Evolutionary conservation across 2,797 vertebrate genomes (phyloP).

Genomic region (Graptemys geographica): DNA sequence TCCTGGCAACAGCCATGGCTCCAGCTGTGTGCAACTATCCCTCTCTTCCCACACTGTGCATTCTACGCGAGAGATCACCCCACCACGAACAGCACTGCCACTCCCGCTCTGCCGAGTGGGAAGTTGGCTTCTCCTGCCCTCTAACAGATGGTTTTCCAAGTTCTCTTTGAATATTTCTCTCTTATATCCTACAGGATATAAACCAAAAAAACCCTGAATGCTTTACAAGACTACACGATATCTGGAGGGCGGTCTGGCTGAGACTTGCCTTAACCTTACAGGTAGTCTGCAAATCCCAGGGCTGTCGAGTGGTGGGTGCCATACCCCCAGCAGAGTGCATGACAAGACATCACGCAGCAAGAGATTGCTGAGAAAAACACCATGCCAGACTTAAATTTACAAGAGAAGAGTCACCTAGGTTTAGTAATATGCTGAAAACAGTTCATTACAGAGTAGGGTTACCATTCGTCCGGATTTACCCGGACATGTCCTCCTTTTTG

Average conservation of each 20-base stretch:
- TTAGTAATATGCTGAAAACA: background rate
- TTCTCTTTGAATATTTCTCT: background rate
- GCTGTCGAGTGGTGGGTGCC: background rate
- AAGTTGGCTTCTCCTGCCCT: background rate
- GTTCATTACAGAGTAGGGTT: background rate
- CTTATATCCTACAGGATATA: background rate
- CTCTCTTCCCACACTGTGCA: background rate
- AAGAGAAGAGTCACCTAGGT: background rate
- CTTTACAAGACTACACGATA: constrained; percentile 13
- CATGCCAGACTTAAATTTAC: background rate
- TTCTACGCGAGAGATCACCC: background rate
- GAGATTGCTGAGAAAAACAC: background rate
- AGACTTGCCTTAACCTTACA: background rate
- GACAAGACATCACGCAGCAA: background rate
- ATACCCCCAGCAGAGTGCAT: background rate
- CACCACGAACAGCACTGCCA: background rate
- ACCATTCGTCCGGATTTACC: too few species aligned
- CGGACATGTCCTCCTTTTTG: too few species aligned
- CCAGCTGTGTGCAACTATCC: background rate
- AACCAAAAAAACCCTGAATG: background rate
- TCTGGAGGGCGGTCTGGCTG: background rate
- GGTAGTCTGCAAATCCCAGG: background rate
- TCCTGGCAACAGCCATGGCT: background rate
- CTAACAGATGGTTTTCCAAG: rapidly evolving
- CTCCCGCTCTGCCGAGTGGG: background rate